Conservation (phyloP, 2,113 vertebrate species). For the Pseudorectes ferrugineus region DNA sequence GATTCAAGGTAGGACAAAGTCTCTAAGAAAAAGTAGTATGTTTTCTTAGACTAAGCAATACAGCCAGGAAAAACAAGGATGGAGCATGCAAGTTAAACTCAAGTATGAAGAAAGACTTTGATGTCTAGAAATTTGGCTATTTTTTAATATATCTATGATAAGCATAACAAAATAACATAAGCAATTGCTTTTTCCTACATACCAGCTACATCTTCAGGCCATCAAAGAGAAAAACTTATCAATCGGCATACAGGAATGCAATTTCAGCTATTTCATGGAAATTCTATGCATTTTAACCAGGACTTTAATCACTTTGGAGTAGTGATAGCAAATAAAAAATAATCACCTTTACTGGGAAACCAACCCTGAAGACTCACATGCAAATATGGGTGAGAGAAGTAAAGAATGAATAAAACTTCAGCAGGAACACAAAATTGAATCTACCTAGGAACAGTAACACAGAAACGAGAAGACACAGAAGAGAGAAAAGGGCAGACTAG, state of each 20-base stretch:
- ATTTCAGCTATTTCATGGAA: not conserved
- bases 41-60: not conserved
- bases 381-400: not conserved
- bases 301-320: not conserved
- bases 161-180: not conserved
- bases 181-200: not conserved
- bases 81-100: not conserved
- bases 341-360: not conserved
- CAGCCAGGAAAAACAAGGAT: not conserved
- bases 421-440: not conserved
- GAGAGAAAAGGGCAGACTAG: not conserved
- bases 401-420: not conserved
- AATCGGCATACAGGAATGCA: not conserved
- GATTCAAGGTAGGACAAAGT: not conserved
- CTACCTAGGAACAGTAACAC: not conserved
- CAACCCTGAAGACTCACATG: not conserved
- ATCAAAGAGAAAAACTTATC: not conserved
- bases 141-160: not conserved
- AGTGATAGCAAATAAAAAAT: not conserved
- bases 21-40: not conserved
- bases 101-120: not conserved
- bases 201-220: not conserved
- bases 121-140: not conserved
- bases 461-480: not conserved
- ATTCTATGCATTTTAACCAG: conserved; percentile 22